Conservation (phyloP, 2,888 invertebrate species). For the Syritta pipiens region DNA sequence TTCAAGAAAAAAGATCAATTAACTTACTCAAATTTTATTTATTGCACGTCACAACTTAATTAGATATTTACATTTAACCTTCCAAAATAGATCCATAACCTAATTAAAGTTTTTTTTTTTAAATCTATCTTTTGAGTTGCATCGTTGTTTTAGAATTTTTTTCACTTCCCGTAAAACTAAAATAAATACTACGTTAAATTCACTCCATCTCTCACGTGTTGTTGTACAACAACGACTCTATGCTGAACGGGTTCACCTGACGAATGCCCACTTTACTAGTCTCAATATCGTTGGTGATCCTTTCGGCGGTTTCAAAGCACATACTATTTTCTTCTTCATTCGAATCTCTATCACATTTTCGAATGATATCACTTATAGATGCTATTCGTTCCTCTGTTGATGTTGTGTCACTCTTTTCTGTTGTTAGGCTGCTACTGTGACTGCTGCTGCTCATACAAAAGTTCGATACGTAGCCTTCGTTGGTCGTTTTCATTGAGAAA, state of each 20-base stretch:
- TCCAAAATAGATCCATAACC: background rate
- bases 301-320: conserved; percentile 77
- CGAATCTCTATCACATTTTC: conserved; percentile 76
- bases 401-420: conserved; percentile 31
- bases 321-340: conserved; percentile 74
- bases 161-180: background rate
- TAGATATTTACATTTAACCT: background rate
- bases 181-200: background rate
- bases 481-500: conserved; percentile 76
- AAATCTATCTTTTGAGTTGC: background rate
- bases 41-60: conserved; percentile 22
- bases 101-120: background rate
- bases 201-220: conserved; percentile 61
- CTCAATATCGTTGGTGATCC: conserved; percentile 36
- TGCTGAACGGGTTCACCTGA: conserved; percentile 88
- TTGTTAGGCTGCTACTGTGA: conserved; percentile 38
- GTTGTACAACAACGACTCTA: conserved; percentile 88
- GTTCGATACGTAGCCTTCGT: conserved; percentile 80
- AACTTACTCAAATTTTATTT: background rate
- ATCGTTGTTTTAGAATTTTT: conserved; percentile 1
- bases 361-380: conserved; percentile 76
- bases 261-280: conserved; percentile 80
- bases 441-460: conserved; percentile 79
- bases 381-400: conserved; percentile 4
- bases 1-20: too few relatives aligned